phyloP scores from a whole-genome alignment of 2,113 vertebrate genomes.

The Myotis brandtii region DNA sequence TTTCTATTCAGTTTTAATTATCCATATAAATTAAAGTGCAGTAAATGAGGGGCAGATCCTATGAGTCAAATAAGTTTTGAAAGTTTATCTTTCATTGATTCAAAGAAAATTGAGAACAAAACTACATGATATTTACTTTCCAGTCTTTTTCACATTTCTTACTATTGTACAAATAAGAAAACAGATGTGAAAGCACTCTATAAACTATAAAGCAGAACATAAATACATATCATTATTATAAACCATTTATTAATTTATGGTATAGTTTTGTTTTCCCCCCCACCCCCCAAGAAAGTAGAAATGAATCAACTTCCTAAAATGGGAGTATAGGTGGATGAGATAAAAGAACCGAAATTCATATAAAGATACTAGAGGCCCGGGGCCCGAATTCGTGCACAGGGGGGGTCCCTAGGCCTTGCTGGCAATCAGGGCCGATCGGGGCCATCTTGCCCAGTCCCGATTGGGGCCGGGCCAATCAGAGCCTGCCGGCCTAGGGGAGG shows the following conservation, averaged over 20 bases:
- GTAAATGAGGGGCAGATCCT: slow-evolving; percentile 45
- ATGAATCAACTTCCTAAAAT: slow-evolving; percentile 32
- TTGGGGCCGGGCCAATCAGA: no score
- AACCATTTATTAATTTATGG: not conserved
- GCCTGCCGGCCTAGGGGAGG: no score
- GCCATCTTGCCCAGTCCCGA: no score
- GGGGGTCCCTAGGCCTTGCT: no score
- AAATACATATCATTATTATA: slow-evolving; percentile 34
- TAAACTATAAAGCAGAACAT: slow-evolving; percentile 6
- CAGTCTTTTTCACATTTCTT: slow-evolving; percentile 63
- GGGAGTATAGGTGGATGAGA: not conserved
- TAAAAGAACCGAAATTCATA: slow-evolving; percentile 28
- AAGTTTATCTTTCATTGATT: slow-evolving; percentile 53
- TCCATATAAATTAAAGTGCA: slow-evolving; percentile 69
- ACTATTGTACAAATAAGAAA: slow-evolving; percentile 42
- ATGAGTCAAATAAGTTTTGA: slow-evolving; percentile 43
- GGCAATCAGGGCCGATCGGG: no score
- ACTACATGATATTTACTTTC: slow-evolving; percentile 8
- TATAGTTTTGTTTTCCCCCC: not conserved
- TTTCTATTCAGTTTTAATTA: slow-evolving; percentile 77
- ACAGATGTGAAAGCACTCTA: not conserved
- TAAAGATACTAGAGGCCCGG: not conserved
- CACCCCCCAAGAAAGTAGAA: not conserved
- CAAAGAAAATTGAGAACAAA: slow-evolving; percentile 46
- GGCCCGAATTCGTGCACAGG: no score